A percentile compares a stretch with the other conserved stretches of the same genome.
Evolutionary conservation across 2,113 vertebrate species (phyloP).

Genomic region (Chamaea fasciata): DNA sequence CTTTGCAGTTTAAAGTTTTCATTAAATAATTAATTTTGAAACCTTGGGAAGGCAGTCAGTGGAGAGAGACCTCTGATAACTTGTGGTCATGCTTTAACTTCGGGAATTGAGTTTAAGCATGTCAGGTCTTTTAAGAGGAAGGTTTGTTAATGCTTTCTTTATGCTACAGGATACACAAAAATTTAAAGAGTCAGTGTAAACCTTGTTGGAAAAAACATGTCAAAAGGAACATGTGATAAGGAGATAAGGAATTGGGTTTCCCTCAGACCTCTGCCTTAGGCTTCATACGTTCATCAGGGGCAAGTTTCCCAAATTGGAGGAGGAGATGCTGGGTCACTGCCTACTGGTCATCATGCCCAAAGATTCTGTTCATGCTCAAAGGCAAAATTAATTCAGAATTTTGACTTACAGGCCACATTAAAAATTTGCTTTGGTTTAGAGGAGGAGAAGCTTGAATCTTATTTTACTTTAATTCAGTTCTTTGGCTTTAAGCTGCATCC

Average conservation of each 20-base stretch:
- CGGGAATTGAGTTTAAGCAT: background rate
- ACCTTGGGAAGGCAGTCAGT: background rate
- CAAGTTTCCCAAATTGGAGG: background rate
- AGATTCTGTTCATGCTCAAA: background rate
- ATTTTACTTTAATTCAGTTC: background rate
- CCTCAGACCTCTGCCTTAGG: background rate
- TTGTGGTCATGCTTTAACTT: background rate
- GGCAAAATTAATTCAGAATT: background rate
- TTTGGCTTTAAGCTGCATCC: background rate
- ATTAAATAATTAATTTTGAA: background rate
- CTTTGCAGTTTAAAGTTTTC: background rate
- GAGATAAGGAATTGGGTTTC: background rate
- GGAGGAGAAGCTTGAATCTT: background rate
- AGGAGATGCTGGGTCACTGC: background rate
- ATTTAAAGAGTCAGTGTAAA: background rate
- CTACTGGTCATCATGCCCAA: background rate
- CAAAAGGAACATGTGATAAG: background rate
- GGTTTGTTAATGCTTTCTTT: background rate
- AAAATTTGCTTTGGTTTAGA: background rate
- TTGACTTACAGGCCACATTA: background rate
- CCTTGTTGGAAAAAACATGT: background rate
- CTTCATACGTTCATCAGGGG: fast-evolving
- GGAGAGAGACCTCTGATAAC: background rate
- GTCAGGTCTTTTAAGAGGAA: background rate
- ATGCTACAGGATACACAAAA: background rate